Evolutionary conservation across 1,140 invertebrate species (phyloP).

Genomic region (Magallana ariakensis): DNA sequence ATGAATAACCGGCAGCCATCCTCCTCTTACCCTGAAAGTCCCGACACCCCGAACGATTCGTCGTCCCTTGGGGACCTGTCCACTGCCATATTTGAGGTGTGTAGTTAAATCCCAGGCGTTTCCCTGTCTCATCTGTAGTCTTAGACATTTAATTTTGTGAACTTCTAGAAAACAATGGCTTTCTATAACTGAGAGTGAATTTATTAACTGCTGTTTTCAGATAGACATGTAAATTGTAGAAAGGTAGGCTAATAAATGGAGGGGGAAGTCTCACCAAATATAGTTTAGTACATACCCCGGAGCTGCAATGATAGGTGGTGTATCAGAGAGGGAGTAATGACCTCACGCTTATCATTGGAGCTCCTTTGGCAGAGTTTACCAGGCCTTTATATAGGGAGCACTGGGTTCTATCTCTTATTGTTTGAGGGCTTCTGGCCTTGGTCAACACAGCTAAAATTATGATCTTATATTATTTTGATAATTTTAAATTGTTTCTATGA

Average conservation of each 20-base stretch:
- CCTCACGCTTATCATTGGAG: no score
- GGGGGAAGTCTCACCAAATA: neutral
- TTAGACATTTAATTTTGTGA: neutral
- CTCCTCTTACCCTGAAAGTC: constrained; percentile 52
- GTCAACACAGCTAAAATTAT: no score
- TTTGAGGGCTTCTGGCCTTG: no score
- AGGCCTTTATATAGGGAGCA: no score
- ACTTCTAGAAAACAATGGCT: neutral
- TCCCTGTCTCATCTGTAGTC: neutral
- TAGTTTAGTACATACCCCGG: no score
- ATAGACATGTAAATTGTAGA: constrained; percentile 18
- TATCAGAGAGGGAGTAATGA: no score
- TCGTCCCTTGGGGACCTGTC: constrained; percentile 50
- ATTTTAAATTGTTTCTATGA: no score
- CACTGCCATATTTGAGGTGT: constrained; percentile 58
- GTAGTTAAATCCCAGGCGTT: neutral
- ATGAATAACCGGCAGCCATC: constrained; percentile 38
- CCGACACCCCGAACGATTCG: constrained; percentile 49
- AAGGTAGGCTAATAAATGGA: neutral
- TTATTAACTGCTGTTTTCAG: neutral
- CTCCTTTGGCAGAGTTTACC: no score
- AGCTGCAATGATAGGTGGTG: no score
- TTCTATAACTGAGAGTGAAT: neutral
- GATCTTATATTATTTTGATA: no score
- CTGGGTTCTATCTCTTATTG: no score